Evolutionary conservation across 2,113 vertebrate species (phyloP).

Genomic region (Nycticebus coucang): DNA sequence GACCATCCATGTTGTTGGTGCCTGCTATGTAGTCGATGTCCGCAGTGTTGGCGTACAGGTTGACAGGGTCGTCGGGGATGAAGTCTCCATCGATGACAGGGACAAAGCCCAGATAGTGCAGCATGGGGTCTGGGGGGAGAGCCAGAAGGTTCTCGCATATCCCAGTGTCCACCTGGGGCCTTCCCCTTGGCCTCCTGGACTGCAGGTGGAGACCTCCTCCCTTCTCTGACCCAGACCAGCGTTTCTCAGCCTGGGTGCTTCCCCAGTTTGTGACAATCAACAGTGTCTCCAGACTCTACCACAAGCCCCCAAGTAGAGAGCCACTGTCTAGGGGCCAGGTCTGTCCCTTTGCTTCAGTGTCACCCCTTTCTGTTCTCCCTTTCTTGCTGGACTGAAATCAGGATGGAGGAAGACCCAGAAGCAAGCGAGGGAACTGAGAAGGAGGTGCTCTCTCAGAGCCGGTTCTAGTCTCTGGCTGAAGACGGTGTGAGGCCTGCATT

Average conservation of each 20-base stretch:
- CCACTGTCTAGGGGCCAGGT: constrained; percentile 46
- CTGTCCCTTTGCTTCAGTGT: background rate
- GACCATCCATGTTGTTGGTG: constrained; percentile 94
- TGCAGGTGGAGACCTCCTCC: background rate
- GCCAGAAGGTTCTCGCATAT: rapidly evolving
- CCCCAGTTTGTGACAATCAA: background rate
- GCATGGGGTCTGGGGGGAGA: constrained; percentile 84
- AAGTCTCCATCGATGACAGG: constrained; percentile 95
- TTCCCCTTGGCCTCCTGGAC: background rate
- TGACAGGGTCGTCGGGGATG: constrained; percentile 88
- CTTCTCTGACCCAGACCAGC: constrained; percentile 54
- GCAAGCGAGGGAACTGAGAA: background rate
- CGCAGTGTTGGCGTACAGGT: constrained; percentile 90
- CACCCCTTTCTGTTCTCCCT: background rate
- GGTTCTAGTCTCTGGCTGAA: background rate
- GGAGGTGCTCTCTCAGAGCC: rapidly evolving
- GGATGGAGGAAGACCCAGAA: background rate
- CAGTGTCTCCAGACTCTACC: background rate
- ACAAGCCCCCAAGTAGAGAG: rapidly evolving
- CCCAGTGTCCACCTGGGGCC: rapidly evolving
- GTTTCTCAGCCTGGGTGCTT: background rate
- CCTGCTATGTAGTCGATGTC: constrained; percentile 92
- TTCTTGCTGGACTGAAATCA: background rate
- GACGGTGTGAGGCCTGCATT: background rate
- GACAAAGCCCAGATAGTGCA: constrained; percentile 86